Base-by-base conservation (phyloP, 2,797 vertebrate genomes). In the Acanthurus tractus region DNA sequence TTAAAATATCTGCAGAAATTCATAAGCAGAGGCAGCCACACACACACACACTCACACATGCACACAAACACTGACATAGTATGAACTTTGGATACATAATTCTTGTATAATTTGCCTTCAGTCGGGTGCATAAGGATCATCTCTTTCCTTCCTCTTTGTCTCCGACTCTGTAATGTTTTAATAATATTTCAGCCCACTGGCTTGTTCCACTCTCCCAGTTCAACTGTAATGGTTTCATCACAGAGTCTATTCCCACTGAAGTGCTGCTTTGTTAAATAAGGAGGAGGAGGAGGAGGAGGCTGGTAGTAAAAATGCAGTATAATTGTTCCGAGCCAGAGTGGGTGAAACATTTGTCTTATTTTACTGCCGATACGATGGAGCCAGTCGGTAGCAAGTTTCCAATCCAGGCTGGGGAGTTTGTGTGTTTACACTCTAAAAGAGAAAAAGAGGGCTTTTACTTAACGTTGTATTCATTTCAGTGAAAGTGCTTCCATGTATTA, bases 221-320 rank as follows among this genome's bases (percentile, higher is more conserved):
- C 85, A 87, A 74, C 82, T 88, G 65, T 90, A 92, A 91, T 93
- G 89, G 90, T 87, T 89, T 91, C 89, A 90, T 94, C 90, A 83
- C 76, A 62, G 79, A 71, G 72, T 84, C 82, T 89, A 90, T 93
- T 93, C 83, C 86, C 87, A 83, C 79, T 86, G 83, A 85, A 88
- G 87, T 86, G 88, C 85, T 78, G 92, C 93, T 88, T 92, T 92
- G 91, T 92, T 92, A 86, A 91, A 89, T 88, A 82, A 83, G 74
- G 61, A 34, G 29, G 29, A 85, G 76, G 80, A 85, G 76, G 80
- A 85, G 79, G 85, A 74, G 76, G 79, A 86, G 81, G 89, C 84
- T 82, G 83, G 66, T 94, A 91, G 92, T 92, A 91, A 86, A 86
- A 93, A 92, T 79, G 84, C 87, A 79, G 81, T 80, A 78, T 91